Evolutionary conservation across 1,140 invertebrate species (phyloP).

Genomic region (Penaeus japonicus): DNA sequence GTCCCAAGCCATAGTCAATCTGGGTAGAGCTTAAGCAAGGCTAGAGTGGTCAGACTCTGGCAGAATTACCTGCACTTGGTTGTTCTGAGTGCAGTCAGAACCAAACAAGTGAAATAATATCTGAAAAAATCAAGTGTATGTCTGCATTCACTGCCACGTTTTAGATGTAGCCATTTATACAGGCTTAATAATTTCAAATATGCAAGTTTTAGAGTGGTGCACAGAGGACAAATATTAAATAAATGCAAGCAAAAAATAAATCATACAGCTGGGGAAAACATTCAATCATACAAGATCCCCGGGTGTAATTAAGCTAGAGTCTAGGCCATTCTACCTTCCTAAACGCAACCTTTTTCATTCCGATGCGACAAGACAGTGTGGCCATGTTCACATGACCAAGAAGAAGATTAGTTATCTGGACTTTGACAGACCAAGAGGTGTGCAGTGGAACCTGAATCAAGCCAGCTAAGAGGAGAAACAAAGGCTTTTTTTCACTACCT

Average conservation of each 20-base stretch:
- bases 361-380: slow-evolving; percentile 49
- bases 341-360: slow-evolving; percentile 52
- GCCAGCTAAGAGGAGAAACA: slow-evolving; percentile 51
- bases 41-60: slow-evolving; percentile 54
- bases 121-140: no score
- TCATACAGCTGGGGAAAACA: slow-evolving; percentile 11
- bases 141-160: no score
- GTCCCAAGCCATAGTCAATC: slow-evolving; percentile 50
- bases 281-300: background rate
- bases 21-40: slow-evolving; percentile 52
- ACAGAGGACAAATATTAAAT: slow-evolving; percentile 11
- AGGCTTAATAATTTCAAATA: slow-evolving; percentile 13
- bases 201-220: slow-evolving; percentile 34
- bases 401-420: slow-evolving; percentile 20
- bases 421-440: slow-evolving; percentile 49
- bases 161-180: no score
- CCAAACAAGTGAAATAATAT: no score
- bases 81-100: no score
- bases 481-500: slow-evolving; percentile 38
- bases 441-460: slow-evolving; percentile 49
- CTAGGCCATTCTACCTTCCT: slow-evolving; percentile 53
- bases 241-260: slow-evolving; percentile 38
- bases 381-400: slow-evolving; percentile 43
- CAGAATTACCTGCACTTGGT: background rate
- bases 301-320: slow-evolving; percentile 38